phyloP scores from a whole-genome alignment of 1,140 invertebrate species.

The Helicorthomorpha holstii region DNA sequence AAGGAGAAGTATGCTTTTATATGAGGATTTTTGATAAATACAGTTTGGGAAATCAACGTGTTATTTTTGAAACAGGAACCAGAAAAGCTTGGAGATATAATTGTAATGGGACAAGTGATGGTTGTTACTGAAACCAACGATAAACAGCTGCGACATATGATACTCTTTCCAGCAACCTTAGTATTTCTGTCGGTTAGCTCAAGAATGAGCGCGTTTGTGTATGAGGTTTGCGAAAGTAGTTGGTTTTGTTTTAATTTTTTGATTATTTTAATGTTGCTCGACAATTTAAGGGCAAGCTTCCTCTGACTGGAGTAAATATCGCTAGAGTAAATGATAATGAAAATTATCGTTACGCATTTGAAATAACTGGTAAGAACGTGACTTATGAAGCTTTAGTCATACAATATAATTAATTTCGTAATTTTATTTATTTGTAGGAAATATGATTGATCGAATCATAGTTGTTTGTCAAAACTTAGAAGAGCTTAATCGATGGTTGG shows the following conservation, averaged over 20 bases:
- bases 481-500: slow-evolving; percentile 73
- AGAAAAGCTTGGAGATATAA: slow-evolving; percentile 28
- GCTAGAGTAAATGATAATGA: slow-evolving; percentile 59
- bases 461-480: slow-evolving; percentile 67
- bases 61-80: not conserved
- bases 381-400: not conserved
- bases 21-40: not conserved
- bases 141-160: slow-evolving; percentile 75
- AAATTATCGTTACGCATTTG: slow-evolving; percentile 69
- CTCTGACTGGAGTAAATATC: slow-evolving; percentile 63
- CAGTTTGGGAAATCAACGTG: too few relatives aligned
- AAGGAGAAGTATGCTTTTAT: slow-evolving; percentile 51
- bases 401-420: slow-evolving; percentile 1
- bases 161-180: slow-evolving; percentile 71
- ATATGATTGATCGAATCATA: slow-evolving; percentile 73
- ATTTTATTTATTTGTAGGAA: slow-evolving; percentile 34
- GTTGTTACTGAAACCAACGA: slow-evolving; percentile 42
- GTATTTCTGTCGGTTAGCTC: slow-evolving; percentile 80
- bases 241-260: not conserved
- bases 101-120: slow-evolving; percentile 52
- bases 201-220: slow-evolving; percentile 83
- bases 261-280: slow-evolving; percentile 10
- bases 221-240: slow-evolving; percentile 49
- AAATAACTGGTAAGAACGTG: slow-evolving; percentile 48
- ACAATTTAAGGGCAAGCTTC: slow-evolving; percentile 69